Base-by-base conservation (phyloP, 2,888 invertebrate species). In the Ophion obscuratus region DNA sequence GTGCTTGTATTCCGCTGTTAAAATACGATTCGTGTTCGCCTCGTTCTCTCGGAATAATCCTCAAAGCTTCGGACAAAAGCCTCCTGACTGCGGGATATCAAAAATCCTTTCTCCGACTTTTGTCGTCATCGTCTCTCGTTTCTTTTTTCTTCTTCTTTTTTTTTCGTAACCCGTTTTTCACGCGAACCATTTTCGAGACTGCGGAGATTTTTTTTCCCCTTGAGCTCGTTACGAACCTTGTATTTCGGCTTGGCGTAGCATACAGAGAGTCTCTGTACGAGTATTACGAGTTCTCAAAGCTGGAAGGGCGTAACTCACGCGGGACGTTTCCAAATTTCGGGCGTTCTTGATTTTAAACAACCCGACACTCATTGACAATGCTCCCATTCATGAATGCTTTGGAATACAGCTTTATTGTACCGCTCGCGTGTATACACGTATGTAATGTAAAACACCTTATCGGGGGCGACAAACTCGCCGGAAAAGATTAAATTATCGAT, bases 401-500 rank as follows among this genome's bases (percentile, higher is more conserved):
- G 53, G 83, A 62, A 75, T 80, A 77, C 66, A 17, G 61, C 31
- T 40, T 68, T 77, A 77, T 64, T 77, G 59, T 77, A 62, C 68
- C 67, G 57, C 36, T 27, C 31, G 61, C 66, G 53, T 71, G 20
- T 62, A 36, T 75, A 59, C 20, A n/a, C 57, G 57, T 44, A 47
- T 7, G n/a, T 66, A 71, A 77, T 71, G 81, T 73, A 67, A 84
- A 76, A 73, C 40, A 27, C 17, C 73, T 83, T 83, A 86, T 86
- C 85, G 20, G 70, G 62, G 75, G 47, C 66, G 83, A 77, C 83
- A 86, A 86, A 77, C 85, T 81, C 77, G 31, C 66, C 66, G 59
- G 76, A 24, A 71, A 61, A 81, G 85, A 86, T 86, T 86, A 86
- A 80, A 77, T 67, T 86, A 86, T 86, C 85, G 85, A 86, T 86